Conservation (phyloP, 2,113 vertebrate genomes). For the Triplophysa siluroides region DNA sequence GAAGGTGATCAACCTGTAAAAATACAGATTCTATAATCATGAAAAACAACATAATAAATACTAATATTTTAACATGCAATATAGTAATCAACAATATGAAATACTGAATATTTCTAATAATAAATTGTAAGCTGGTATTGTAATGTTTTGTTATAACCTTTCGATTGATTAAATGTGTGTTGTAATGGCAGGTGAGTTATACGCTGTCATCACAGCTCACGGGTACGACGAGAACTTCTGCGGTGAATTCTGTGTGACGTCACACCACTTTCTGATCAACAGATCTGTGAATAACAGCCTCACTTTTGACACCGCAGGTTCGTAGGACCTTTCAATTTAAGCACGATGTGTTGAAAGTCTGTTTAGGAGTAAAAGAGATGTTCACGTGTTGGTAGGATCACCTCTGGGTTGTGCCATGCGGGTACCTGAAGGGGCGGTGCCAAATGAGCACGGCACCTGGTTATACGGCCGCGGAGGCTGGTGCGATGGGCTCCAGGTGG, state of each 20-base stretch:
- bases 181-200: conserved; percentile 71
- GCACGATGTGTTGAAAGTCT: background rate
- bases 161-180: background rate
- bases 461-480: conserved; percentile 78
- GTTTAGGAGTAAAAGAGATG: background rate
- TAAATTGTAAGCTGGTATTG: background rate
- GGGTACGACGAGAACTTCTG: conserved; percentile 76
- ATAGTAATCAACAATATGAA: background rate
- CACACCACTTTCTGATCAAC: conserved; percentile 77
- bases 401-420: conserved; percentile 70
- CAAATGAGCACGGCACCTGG: conserved; percentile 79
- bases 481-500: conserved; percentile 78
- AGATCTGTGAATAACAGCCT: conserved; percentile 66
- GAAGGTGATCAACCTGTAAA: conserved; percentile 64
- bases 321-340: conserved; percentile 13
- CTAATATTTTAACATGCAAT: background rate
- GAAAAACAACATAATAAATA: background rate
- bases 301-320: conserved; percentile 73
- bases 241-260: conserved; percentile 79
- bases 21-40: background rate
- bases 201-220: conserved; percentile 77
- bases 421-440: conserved; percentile 72
- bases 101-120: background rate
- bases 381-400: conserved; percentile 56
- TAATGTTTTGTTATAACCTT: background rate